A percentile compares a stretch with the other conserved stretches of the same genome.
Evolutionary conservation across 2,797 vertebrate species (phyloP).

Genomic region (Florisuga fusca): DNA sequence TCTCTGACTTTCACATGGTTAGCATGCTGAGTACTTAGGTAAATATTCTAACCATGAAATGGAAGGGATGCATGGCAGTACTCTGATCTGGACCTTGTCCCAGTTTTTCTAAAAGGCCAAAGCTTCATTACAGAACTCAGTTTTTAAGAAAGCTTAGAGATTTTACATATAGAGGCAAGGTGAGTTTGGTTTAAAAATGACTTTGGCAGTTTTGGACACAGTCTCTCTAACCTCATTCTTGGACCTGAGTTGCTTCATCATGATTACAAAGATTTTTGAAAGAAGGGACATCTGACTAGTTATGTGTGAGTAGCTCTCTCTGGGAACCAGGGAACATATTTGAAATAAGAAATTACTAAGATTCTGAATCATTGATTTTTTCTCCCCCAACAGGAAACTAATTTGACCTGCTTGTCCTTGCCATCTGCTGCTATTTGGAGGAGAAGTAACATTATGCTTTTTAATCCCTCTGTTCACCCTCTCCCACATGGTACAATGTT

Average conservation of each 20-base stretch:
- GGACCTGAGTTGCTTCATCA: background rate
- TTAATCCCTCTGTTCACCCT: slow-evolving; percentile 4
- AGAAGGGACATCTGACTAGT: background rate
- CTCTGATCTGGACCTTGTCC: background rate
- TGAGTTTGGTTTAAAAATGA: background rate
- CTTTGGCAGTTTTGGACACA: background rate
- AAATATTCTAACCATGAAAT: background rate
- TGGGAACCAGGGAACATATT: background rate
- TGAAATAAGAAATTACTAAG: background rate
- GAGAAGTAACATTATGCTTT: background rate
- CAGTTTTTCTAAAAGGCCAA: background rate
- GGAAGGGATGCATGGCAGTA: background rate
- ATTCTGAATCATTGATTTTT: background rate
- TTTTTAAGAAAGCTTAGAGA: background rate
- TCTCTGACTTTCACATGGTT: background rate
- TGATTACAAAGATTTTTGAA: background rate
- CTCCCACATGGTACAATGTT: background rate
- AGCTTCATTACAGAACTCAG: background rate
- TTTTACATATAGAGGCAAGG: background rate
- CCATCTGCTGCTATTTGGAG: slow-evolving; percentile 8
- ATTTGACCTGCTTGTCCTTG: background rate
- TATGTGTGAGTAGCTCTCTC: background rate
- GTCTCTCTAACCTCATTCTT: background rate
- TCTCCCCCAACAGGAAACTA: background rate
- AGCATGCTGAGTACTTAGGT: background rate